These are phyloP conservation scores for Onychomys leucogaster DNA, from an alignment of 2,797 vertebrate genomes.

Conservation along the genomic window DNA sequence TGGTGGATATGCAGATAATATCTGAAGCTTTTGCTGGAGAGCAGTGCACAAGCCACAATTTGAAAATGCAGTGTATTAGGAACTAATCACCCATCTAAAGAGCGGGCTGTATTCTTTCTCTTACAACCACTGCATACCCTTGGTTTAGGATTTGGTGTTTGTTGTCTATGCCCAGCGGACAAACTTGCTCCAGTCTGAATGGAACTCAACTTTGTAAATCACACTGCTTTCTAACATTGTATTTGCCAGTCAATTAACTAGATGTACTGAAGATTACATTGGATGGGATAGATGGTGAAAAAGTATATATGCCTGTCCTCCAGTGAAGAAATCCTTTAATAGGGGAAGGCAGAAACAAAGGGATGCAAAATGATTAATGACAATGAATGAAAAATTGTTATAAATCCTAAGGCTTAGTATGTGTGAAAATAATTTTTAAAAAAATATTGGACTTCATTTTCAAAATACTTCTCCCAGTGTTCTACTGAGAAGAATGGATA, in stretches of 20 bases:
- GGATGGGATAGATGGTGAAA: not conserved
- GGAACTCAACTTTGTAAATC: conserved; percentile 29
- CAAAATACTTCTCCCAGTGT: not conserved
- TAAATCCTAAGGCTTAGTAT: not conserved
- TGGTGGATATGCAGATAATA: not conserved
- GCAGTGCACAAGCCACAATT: not conserved
- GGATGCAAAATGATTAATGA: not conserved
- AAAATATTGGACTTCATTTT: conserved; percentile 22
- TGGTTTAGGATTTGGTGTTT: not conserved
- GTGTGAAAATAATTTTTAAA: not conserved
- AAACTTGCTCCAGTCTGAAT: not conserved
- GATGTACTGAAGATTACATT: not conserved
- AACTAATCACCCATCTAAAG: not conserved
- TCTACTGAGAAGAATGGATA: not conserved
- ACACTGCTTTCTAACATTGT: not conserved
- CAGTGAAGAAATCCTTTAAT: not conserved
- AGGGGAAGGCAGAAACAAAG: not conserved
- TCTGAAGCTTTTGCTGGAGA: not conserved
- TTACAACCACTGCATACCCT: not conserved
- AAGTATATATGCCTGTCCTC: not conserved
- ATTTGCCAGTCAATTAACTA: not conserved
- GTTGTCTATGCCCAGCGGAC: not conserved
- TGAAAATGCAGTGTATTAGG: not conserved
- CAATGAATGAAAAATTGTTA: not conserved
- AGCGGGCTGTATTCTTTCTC: not conserved